Conservation (phyloP, 1,140 invertebrate genomes). For the Pseudobourletiella spinata region DNA sequence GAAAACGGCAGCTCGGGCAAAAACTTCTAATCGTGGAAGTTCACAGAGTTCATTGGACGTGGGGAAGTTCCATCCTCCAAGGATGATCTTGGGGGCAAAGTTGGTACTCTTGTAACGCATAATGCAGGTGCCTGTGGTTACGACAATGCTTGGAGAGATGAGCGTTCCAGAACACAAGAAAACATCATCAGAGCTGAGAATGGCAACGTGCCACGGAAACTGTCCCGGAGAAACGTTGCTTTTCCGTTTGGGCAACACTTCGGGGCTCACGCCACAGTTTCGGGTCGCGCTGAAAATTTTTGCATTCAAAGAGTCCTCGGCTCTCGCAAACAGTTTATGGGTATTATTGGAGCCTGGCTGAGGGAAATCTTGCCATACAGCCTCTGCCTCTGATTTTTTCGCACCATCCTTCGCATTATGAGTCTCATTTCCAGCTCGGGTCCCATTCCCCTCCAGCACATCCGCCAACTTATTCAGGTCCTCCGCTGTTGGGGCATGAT, state of each 20-base stretch:
- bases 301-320: background rate
- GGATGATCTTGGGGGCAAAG: background rate
- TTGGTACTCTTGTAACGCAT: constrained; percentile 4
- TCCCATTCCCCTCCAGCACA: background rate
- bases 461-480: background rate
- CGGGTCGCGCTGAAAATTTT: background rate
- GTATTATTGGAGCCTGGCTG: background rate
- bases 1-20: constrained; percentile 3
- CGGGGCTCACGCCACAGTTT: constrained; percentile 10
- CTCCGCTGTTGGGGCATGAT: background rate
- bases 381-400: no score
- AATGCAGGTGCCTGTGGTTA: constrained; percentile 14
- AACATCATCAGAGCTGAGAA: background rate
- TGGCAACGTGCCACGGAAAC: constrained; percentile 14
- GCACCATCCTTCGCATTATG: background rate
- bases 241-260: background rate
- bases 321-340: background rate
- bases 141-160: constrained; percentile 9
- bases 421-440: background rate
- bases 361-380: background rate
- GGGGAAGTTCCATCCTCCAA: constrained; percentile 5
- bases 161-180: constrained; percentile 11
- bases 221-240: constrained; percentile 13
- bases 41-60: background rate
- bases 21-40: constrained; percentile 3